Base-by-base conservation (phyloP, 2,113 vertebrate genomes). In the Chaetorhynchus papuensis region DNA sequence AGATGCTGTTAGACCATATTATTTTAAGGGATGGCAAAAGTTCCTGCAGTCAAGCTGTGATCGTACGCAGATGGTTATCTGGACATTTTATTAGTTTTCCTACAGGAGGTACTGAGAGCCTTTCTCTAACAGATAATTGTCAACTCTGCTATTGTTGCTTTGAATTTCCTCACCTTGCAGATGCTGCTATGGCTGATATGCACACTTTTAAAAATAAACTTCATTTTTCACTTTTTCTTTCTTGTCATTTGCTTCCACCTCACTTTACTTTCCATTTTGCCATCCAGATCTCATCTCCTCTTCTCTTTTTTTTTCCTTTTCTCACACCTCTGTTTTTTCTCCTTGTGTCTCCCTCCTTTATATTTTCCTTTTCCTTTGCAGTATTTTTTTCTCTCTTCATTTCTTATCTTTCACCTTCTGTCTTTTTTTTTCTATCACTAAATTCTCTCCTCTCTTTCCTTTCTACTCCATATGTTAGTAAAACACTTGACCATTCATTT, bases 401-500 rank as follows among this genome's bases (percentile, higher is more conserved):
- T 60, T 90, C 66, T 76, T 80, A 19, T 57, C 50, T 92, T 90
- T 77, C 13, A 49, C 26, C 45, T 90, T 74, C 39, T 35, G 20
- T 52, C 10, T 72, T 94, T 80, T 72, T 60, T 59, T 47, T 33
- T 45, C 65, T 79, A 37, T 13, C 14, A 50, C 22, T 39, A 56
- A 33, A 63, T 76, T 91, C 4, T 72, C 27, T 75, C 5, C 8
- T 90, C 39, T 42, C 50, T 77, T 90, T 89, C 45, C 37, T 87
- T 78, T 78, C 77, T 75, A 50, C 56, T 81, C 60, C 70, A 10
- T 33, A 65, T 0, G 15, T 79, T 96, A 94, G 90, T 92, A 90
- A 93, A 95, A 84, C 6, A 92, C 86, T 84, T 87, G 60, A 76
- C 65, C 9, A 3, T 89, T 96, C 76, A 90, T 81, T 91, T 93